Conservation (phyloP, 2,888 invertebrate genomes). For the Drosophila sordidapex region DNA sequence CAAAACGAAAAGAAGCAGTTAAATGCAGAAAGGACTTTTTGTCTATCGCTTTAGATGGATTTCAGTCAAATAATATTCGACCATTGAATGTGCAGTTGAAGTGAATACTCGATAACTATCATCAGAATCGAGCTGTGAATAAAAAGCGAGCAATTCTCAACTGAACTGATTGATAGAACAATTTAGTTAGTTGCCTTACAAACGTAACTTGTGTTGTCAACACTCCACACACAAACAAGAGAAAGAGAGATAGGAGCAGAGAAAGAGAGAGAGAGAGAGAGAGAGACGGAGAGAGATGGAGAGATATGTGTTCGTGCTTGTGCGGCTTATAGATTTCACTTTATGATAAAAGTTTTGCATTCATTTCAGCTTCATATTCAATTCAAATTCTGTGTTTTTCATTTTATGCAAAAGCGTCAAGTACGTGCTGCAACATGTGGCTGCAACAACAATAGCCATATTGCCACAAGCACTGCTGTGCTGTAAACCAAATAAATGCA, state of each 20-base stretch:
- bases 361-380: constrained; percentile 70
- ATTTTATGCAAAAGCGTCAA: constrained; percentile 43
- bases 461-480: constrained; percentile 20
- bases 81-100: background rate
- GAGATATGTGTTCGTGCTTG: constrained; percentile 33
- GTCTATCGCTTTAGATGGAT: constrained; percentile 12
- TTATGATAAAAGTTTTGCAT: constrained; percentile 73
- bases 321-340: constrained; percentile 72
- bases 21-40: constrained; percentile 9
- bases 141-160: background rate
- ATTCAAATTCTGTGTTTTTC: constrained; percentile 64
- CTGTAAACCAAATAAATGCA: background rate
- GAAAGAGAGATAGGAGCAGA: background rate
- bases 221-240: background rate
- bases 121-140: background rate
- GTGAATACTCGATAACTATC: background rate
- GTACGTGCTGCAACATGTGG: constrained; percentile 67
- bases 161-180: background rate
- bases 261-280: background rate
- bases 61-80: constrained; percentile 6
- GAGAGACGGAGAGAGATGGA: background rate
- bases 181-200: background rate
- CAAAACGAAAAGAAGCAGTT: background rate
- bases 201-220: background rate
- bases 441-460: constrained; percentile 44